Percentiles rank a stretch among this genome's conserved stretches.
phyloP scores from a whole-genome alignment of 1,140 invertebrate species.

The Danaus melanippus region DNA sequence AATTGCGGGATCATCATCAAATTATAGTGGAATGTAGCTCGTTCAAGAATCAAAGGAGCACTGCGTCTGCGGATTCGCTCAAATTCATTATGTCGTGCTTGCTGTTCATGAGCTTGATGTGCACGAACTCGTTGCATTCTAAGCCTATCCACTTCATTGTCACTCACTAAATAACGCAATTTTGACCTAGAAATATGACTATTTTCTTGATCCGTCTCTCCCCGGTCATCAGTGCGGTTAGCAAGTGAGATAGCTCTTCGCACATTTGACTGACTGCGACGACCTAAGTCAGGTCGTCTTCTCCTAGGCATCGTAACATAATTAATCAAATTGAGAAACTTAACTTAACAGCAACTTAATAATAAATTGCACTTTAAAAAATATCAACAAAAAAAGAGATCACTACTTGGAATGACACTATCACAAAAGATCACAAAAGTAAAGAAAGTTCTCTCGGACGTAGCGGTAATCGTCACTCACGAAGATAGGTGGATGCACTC shows the following conservation, averaged over 20 bases:
- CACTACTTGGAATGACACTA: conserved; percentile 17
- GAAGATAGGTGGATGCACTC: no score
- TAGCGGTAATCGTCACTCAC: conserved; percentile 2
- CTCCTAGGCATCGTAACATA: conserved; percentile 29
- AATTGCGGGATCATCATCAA: conserved; percentile 28
- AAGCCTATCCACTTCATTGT: conserved; percentile 32
- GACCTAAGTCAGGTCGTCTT: conserved; percentile 32
- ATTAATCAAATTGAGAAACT: conserved; percentile 24
- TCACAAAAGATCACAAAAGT: conserved; percentile 21
- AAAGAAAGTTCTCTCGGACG: conserved; percentile 26
- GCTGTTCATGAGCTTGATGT: conserved; percentile 19
- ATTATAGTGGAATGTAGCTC: conserved; percentile 31
- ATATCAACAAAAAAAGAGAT: conserved; percentile 13
- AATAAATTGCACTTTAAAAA: conserved; percentile 18
- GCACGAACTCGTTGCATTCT: conserved; percentile 32
- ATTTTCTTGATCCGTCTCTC: conserved; percentile 4
- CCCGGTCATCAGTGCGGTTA: conserved; percentile 28
- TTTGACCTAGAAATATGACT: conserved; percentile 27
- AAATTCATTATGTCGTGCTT: conserved; percentile 28
- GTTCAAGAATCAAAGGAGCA: conserved; percentile 11
- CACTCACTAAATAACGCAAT: conserved; percentile 31
- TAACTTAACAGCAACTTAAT: conserved; percentile 18
- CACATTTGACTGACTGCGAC: conserved; percentile 7
- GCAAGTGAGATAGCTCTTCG: conserved; percentile 27
- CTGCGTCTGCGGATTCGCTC: conserved; percentile 24